phyloP scores from a whole-genome alignment of 92 coral and sea anemone species.

The Parazoanthus swiftii region DNA sequence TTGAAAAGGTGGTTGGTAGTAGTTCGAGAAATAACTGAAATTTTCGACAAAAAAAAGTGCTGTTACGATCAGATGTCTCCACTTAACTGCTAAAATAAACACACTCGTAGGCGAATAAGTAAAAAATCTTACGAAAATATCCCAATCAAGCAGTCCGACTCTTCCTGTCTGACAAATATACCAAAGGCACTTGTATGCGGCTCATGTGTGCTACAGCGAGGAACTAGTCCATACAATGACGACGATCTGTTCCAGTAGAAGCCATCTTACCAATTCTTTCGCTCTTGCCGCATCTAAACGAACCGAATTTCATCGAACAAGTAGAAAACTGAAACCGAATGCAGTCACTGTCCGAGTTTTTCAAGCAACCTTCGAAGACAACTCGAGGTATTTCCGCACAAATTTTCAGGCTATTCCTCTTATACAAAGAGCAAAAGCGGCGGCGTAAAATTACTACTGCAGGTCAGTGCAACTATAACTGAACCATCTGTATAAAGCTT shows the following conservation, averaged over 20 bases:
- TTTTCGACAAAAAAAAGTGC: not conserved
- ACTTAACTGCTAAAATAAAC: not conserved
- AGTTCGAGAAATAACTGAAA: slow-evolving; percentile 14
- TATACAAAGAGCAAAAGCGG: not conserved
- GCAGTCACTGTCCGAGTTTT: slow-evolving; percentile 10
- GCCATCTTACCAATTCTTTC: not conserved
- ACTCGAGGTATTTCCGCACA: slow-evolving; percentile 48
- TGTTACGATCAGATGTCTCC: not conserved
- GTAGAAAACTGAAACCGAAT: slow-evolving; percentile 36
- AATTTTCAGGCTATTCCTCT: slow-evolving; percentile 4
- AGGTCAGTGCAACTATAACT: not conserved
- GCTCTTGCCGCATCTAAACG: not conserved
- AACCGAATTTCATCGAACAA: not conserved
- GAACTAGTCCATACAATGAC: not conserved
- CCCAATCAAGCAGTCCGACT: slow-evolving; percentile 5
- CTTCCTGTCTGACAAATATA: not conserved
- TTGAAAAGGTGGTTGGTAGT: slow-evolving; percentile 32
- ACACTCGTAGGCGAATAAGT: not conserved
- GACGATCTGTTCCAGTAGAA: not conserved
- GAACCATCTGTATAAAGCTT: slow-evolving; percentile 13
- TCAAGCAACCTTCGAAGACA: slow-evolving; percentile 30
- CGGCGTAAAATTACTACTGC: slow-evolving; percentile 1
- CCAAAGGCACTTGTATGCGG: not conserved
- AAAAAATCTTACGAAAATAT: slow-evolving; percentile 6
- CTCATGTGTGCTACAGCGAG: not conserved